Conservation (phyloP, 2,888 invertebrate species). For the Ophion ventricosus region DNA sequence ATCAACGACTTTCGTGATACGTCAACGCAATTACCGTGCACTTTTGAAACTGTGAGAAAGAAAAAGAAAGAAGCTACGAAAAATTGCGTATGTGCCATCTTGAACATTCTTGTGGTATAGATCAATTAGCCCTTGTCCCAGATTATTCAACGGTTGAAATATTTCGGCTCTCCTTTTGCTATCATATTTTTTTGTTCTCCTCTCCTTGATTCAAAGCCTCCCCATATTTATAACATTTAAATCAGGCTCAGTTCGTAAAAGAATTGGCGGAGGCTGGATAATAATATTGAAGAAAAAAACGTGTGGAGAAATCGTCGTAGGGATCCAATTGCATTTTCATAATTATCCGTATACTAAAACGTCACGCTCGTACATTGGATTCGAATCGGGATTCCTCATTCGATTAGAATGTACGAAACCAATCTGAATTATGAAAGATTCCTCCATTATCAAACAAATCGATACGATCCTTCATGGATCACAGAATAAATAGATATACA, state of each 20-base stretch:
- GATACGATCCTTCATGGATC: too few species aligned
- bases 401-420: too few species aligned
- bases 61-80: not conserved
- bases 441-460: too few species aligned
- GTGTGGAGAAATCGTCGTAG: too few species aligned
- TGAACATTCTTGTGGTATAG: slow-evolving; percentile 16
- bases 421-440: too few species aligned
- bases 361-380: too few species aligned
- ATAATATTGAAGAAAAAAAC: too few species aligned
- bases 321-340: too few species aligned
- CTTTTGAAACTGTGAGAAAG: slow-evolving; percentile 6
- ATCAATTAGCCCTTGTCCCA: slow-evolving; percentile 5
- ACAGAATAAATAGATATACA: too few species aligned
- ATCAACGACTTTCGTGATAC: slow-evolving; percentile 13
- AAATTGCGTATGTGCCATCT: slow-evolving; percentile 10
- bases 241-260: not conserved
- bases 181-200: not conserved
- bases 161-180: not conserved
- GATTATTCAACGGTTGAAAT: not conserved
- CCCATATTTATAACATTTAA: not conserved
- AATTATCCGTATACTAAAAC: too few species aligned
- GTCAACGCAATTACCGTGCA: slow-evolving; percentile 24
- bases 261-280: too few species aligned
- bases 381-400: too few species aligned
- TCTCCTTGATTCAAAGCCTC: not conserved